Conservation (phyloP, 2,888 invertebrate species). For the Amphipyra berbera region DNA sequence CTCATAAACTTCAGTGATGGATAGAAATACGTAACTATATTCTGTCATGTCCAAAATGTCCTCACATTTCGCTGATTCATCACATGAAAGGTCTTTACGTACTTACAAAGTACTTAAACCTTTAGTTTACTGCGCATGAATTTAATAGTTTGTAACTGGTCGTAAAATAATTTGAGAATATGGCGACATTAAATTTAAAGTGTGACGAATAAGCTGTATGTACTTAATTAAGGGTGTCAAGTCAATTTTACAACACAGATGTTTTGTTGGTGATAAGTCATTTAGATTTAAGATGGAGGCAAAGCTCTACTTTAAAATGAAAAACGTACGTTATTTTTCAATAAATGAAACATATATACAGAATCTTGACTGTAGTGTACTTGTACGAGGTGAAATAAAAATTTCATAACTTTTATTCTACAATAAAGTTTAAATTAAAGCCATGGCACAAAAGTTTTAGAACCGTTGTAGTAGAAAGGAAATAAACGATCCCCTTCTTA, state of each 20-base stretch:
- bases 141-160: conserved; percentile 36
- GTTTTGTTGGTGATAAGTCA: background rate
- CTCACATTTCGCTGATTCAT: conserved; percentile 39
- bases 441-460: conserved; percentile 70
- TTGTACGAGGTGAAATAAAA: too few species aligned
- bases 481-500: conserved; percentile 89
- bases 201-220: conserved; percentile 8
- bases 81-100: conserved; percentile 8
- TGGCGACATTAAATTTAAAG: conserved; percentile 12
- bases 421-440: conserved; percentile 8
- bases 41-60: background rate
- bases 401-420: too few species aligned
- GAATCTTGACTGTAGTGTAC: too few species aligned
- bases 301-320: too few species aligned
- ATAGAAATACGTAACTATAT: background rate
- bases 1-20: background rate
- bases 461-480: conserved; percentile 75
- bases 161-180: conserved; percentile 33
- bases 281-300: too few species aligned
- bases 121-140: conserved; percentile 23
- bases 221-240: background rate
- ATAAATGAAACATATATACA: too few species aligned
- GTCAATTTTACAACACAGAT: background rate
- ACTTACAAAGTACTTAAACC: conserved; percentile 13
- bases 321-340: too few species aligned